Base-by-base conservation (phyloP, 2,888 invertebrate genomes). In the Dryomyza anilis region DNA sequence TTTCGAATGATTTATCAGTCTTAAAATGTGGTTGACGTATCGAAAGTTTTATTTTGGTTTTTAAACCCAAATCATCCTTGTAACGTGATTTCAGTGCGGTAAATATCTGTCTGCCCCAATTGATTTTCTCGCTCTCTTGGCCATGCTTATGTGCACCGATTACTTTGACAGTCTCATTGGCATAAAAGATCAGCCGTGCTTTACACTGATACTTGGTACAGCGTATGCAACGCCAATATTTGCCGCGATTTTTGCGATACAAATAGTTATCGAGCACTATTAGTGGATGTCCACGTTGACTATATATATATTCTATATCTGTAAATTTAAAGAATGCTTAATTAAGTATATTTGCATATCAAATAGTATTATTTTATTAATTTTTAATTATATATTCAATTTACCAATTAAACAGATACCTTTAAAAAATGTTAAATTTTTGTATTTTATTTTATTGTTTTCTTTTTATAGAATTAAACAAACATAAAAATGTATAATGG, bases 181-280 rank as follows among this genome's bases (percentile, higher is more conserved):
- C 63, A 46, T 73, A 72, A 39, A 78, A 69, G 64, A 77, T 78
- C 4, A 80, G 67, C 30, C 77, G 75, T 46, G 76, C 75, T 63
- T 69, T 74, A 64, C 79, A 80, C 65, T 74, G 74, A 56, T 72
- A 70, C 69, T 76, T 77, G 8, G 75, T 74, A 60, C 76, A 75
- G 14, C 76, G 73, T 48, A 78, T 71, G 36, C 80, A 80, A 52
- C 78, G 70, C 79, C 79, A 80, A 65, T 80, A 78, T 66, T 73
- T 75, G 23, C 71, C 73, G 10, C 78, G 75, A 72, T 78, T 78
- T 59, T 74, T 75, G 5, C 79, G 76, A 72, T 74, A 80, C 23
- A 80, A 70, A 71, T 74, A 80, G 63, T 76, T 73, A 50, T 77
- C 67, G 27, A 77, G 67, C 23, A 80, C 74, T 2, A 80, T 71